phyloP scores from a whole-genome alignment of 2,797 vertebrate species.

The Leontocebus nigricollis region DNA sequence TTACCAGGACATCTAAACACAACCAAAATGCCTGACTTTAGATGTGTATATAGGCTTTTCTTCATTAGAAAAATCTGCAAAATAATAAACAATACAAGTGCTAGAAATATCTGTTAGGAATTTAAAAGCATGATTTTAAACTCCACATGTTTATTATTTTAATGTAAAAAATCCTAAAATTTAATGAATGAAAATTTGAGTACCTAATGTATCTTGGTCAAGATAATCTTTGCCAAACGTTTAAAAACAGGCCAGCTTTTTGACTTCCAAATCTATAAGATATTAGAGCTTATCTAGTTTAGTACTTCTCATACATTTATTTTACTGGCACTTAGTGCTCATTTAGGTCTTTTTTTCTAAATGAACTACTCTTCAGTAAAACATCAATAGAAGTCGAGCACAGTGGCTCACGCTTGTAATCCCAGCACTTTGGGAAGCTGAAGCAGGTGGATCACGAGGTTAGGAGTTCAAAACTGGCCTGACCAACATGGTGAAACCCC shows the following conservation, averaged over 20 bases:
- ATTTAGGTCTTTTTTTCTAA: neutral
- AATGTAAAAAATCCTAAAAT: constrained; percentile 5
- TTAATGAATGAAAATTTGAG: neutral
- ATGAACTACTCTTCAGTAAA: neutral
- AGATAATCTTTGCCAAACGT: neutral
- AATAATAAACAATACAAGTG: neutral
- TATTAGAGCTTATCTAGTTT: neutral
- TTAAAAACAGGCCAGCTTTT: neutral
- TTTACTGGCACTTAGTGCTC: neutral
- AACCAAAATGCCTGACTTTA: neutral
- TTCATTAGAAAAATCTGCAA: constrained; percentile 19
- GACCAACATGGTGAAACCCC: too few relatives aligned
- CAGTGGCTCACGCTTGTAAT: too few relatives aligned
- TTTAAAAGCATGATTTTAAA: neutral
- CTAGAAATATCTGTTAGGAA: neutral
- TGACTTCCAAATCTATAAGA: neutral
- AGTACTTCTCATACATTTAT: neutral
- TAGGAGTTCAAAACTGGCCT: too few relatives aligned
- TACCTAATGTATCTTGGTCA: neutral
- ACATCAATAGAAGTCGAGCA: neutral
- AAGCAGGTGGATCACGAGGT: too few relatives aligned
- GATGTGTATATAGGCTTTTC: neutral
- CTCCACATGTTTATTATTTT: neutral
- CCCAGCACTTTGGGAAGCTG: too few relatives aligned
- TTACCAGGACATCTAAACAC: neutral